Conservation (phyloP, 2,797 vertebrate species). For the Miichthys miiuy region DNA sequence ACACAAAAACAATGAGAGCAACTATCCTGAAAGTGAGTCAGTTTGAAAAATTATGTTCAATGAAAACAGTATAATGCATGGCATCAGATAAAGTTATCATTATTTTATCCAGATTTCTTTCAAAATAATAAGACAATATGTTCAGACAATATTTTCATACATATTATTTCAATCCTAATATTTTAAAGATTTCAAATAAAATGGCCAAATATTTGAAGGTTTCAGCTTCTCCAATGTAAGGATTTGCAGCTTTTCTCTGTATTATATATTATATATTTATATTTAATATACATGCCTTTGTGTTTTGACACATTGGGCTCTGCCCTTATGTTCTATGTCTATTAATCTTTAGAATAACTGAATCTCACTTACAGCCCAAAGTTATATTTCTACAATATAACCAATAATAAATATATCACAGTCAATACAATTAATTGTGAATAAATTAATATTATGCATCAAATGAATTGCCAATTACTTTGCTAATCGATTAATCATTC, state of each 20-base stretch:
- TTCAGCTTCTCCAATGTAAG: not conserved
- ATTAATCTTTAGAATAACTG: not conserved
- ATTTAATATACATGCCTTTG: constrained; percentile 3
- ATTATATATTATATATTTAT: not conserved
- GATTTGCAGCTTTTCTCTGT: not conserved
- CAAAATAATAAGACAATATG: not conserved
- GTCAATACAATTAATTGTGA: not conserved
- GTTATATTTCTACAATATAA: constrained; percentile 1
- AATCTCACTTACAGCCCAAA: not conserved
- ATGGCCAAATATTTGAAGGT: not conserved
- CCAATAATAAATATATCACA: too few relatives aligned
- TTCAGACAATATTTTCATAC: not conserved
- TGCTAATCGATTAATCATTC: not conserved
- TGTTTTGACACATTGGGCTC: not conserved
- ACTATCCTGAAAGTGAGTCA: not conserved
- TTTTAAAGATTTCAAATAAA: not conserved
- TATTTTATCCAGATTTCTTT: not conserved
- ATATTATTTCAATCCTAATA: not conserved
- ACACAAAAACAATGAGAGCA: not conserved
- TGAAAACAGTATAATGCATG: not conserved
- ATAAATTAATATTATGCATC: too few relatives aligned
- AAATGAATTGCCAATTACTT: not conserved
- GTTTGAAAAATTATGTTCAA: not conserved
- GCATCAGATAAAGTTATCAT: not conserved
- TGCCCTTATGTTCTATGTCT: not conserved